Evolutionary conservation across 2,888 invertebrate species (phyloP).

Genomic region (Aquatica leii): DNA sequence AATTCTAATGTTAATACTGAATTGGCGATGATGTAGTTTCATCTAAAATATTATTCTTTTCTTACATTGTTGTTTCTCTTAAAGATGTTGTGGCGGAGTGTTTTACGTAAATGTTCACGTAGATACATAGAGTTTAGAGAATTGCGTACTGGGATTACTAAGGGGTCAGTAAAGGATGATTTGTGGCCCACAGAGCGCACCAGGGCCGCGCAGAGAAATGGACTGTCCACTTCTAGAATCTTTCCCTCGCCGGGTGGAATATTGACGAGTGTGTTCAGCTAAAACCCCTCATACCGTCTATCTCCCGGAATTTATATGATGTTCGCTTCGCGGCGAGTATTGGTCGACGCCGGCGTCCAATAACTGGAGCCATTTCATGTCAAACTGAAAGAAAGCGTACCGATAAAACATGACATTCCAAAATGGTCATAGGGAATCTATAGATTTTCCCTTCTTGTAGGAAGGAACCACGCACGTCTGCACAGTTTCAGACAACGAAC

Average conservation of each 20-base stretch:
- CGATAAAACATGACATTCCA: constrained; percentile 60
- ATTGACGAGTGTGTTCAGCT: constrained; percentile 51
- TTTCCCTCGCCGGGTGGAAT: constrained; percentile 50
- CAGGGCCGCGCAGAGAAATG: constrained; percentile 56
- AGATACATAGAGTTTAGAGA: constrained; percentile 22
- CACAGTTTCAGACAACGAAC: constrained; percentile 36
- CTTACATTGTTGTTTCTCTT: too few species aligned
- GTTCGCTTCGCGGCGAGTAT: constrained; percentile 57
- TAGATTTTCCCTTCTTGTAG: constrained; percentile 44
- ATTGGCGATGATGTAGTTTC: too few species aligned
- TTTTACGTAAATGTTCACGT: too few species aligned
- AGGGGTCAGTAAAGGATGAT: constrained; percentile 53
- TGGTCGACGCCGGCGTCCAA: constrained; percentile 59
- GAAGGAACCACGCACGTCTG: constrained; percentile 41
- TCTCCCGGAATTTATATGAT: constrained; percentile 62
- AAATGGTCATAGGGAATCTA: constrained; percentile 55
- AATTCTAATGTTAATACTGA: too few species aligned
- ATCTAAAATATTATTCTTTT: too few species aligned
- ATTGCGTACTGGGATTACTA: constrained; percentile 46
- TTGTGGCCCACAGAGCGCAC: constrained; percentile 52
- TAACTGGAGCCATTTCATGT: constrained; percentile 59
- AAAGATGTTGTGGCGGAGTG: too few species aligned
- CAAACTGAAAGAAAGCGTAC: constrained; percentile 60
- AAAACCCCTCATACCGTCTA: constrained; percentile 53
- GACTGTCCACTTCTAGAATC: constrained; percentile 59